A percentile compares a stretch with the other conserved stretches of the same genome.
Conservation (phyloP, 2,888 invertebrate species). For the Eretmocerus hayati region DNA sequence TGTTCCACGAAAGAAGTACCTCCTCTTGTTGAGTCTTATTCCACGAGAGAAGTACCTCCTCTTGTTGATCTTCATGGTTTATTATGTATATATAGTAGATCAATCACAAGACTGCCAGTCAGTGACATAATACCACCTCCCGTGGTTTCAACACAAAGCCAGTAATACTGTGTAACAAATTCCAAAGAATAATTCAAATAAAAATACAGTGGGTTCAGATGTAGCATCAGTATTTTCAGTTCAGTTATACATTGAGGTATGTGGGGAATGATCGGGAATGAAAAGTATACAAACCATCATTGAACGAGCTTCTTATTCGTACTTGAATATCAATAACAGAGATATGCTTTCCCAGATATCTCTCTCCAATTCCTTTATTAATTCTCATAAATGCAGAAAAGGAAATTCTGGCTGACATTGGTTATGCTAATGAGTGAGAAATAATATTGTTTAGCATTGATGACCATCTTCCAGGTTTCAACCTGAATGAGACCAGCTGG, state of each 20-base stretch:
- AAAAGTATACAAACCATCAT: slow-evolving; percentile 50
- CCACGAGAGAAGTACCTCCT: slow-evolving; percentile 73
- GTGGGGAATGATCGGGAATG: too few species aligned
- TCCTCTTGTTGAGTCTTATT: slow-evolving; percentile 72
- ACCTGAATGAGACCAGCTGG: slow-evolving; percentile 84
- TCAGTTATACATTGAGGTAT: background rate
- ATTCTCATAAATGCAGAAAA: slow-evolving; percentile 87
- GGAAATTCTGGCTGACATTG: slow-evolving; percentile 84
- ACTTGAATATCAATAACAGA: slow-evolving; percentile 81
- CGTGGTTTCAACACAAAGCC: slow-evolving; percentile 94
- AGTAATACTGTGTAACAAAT: slow-evolving; percentile 61
- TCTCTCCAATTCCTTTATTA: slow-evolving; percentile 75
- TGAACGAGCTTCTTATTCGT: slow-evolving; percentile 73
- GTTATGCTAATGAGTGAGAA: slow-evolving; percentile 88
- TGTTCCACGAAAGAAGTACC: slow-evolving; percentile 67
- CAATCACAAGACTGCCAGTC: slow-evolving; percentile 90
- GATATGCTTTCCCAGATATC: slow-evolving; percentile 72
- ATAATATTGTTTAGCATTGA: slow-evolving; percentile 92
- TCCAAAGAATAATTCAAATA: too few species aligned
- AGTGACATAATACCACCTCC: slow-evolving; percentile 90
- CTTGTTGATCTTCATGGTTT: slow-evolving; percentile 56
- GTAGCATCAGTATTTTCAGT: background rate
- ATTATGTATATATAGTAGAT: slow-evolving; percentile 81
- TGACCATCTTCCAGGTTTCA: slow-evolving; percentile 91
- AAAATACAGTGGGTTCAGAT: too few species aligned